Evolutionary conservation across 2,888 invertebrate species (phyloP).

Genomic region (Hecatera dysodea): DNA sequence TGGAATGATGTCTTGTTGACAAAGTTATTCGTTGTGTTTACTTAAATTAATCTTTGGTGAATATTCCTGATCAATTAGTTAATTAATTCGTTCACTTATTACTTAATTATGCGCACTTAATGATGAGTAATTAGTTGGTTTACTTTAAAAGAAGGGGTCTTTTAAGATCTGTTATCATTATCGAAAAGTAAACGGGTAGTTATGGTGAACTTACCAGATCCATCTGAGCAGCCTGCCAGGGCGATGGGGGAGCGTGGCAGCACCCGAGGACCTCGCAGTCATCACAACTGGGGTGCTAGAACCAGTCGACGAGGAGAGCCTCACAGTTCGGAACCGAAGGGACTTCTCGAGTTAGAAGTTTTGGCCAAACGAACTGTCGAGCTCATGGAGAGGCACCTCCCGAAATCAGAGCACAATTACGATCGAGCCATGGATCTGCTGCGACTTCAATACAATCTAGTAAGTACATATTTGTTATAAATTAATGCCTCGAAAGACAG

Average conservation of each 20-base stretch:
- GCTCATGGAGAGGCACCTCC: constrained; percentile 73
- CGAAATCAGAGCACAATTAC: constrained; percentile 67
- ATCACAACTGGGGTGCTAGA: constrained; percentile 72
- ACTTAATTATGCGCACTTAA: constrained; percentile 34
- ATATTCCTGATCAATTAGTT: constrained; percentile 23
- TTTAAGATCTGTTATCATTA: constrained; percentile 23
- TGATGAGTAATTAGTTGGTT: constrained; percentile 24
- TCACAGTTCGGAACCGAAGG: constrained; percentile 65
- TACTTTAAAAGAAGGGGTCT: constrained; percentile 27
- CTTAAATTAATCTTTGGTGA: constrained; percentile 12
- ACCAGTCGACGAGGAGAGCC: constrained; percentile 63
- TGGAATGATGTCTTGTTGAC: constrained; percentile 13
- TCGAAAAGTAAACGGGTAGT: constrained; percentile 4
- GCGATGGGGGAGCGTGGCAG: constrained; percentile 55
- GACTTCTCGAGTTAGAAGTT: constrained; percentile 72
- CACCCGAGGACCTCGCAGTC: constrained; percentile 59
- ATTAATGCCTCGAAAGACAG: too few relatives aligned
- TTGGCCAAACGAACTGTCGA: constrained; percentile 68
- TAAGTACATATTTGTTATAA: constrained; percentile 61
- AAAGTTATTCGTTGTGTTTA: constrained; percentile 28
- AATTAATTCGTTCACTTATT: constrained; percentile 32
- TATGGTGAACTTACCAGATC: constrained; percentile 75
- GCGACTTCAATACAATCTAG: constrained; percentile 76
- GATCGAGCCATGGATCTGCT: constrained; percentile 75
- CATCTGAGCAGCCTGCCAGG: constrained; percentile 62